phyloP scores from a whole-genome alignment of 92 coral and sea anemone species.

The Porites evermanni region DNA sequence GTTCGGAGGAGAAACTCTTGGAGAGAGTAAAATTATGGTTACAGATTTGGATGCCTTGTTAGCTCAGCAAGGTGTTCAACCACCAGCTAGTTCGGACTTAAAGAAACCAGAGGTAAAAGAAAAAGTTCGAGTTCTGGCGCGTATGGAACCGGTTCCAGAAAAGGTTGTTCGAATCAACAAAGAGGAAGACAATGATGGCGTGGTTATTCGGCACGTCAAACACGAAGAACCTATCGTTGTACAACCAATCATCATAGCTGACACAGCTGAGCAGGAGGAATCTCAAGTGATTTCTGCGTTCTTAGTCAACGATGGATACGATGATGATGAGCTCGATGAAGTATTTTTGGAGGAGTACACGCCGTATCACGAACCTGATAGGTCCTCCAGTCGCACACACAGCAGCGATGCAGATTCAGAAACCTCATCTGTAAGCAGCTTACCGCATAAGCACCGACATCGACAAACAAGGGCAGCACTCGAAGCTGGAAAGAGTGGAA shows the following conservation, averaged over 20 bases:
- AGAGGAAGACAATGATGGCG: constrained; percentile 1
- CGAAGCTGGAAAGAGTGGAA: constrained; percentile 49
- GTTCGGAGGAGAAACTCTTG: constrained; percentile 26
- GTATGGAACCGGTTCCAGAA: constrained; percentile 32
- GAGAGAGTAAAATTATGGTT: constrained; percentile 53
- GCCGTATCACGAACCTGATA: constrained; percentile 5
- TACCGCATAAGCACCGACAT: constrained; percentile 68
- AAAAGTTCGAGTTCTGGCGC: constrained; percentile 29
- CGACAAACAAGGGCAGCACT: constrained; percentile 74
- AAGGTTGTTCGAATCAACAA: constrained; percentile 23
- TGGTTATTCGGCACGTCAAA: constrained; percentile 25
- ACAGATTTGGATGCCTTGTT: constrained; percentile 62
- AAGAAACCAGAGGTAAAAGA: constrained; percentile 28
- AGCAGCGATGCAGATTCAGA: constrained; percentile 99
- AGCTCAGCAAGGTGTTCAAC: constrained; percentile 14
- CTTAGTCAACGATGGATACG: constrained; percentile 69
- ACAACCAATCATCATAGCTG: constrained; percentile 26
- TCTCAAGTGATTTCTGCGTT: constrained; percentile 50
- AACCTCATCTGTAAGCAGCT: constrained; percentile 83
- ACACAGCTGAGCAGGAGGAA: constrained; percentile 35
- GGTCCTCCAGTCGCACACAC: constrained; percentile 20
- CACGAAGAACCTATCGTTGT: constrained; percentile 33
- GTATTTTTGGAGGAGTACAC: constrained; percentile 59
- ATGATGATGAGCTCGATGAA: constrained; percentile 83
- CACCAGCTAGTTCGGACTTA: constrained; percentile 10